These are phyloP conservation scores for Dendrocincla tyrannina DNA, from an alignment of 2,797 vertebrate species.

Conservation along the genomic window DNA sequence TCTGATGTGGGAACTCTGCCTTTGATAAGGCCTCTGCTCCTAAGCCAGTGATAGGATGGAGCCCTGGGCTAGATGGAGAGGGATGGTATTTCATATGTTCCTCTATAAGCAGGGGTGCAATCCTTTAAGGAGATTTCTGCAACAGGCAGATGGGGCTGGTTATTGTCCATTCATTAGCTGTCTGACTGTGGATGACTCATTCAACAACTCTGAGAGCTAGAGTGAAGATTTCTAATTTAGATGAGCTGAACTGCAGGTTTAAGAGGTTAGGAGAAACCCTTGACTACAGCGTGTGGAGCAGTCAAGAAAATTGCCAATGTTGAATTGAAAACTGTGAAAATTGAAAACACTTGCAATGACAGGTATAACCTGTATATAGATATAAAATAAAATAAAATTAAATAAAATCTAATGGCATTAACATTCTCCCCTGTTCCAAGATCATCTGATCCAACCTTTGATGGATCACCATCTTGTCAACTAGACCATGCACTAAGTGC, in stretches of 20 bases:
- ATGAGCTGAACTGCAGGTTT: not conserved
- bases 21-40: not conserved
- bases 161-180: not conserved
- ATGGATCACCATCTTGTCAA: not conserved
- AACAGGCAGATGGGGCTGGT: not conserved
- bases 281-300: fast-evolving
- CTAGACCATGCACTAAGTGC: not conserved
- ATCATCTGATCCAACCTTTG: not conserved
- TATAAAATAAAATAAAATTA: not conserved
- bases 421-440: not conserved
- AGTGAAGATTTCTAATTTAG: not conserved
- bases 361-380: not conserved
- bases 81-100: not conserved
- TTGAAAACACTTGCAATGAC: not conserved
- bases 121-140: not conserved
- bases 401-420: not conserved
- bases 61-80: not conserved
- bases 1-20: not conserved
- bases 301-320: not conserved
- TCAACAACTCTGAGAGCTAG: not conserved
- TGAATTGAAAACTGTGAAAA: not conserved
- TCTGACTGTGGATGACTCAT: not conserved
- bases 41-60: not conserved
- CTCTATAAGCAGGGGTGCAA: not conserved
- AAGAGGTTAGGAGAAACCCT: not conserved